Conservation (phyloP, 2,113 vertebrate species). For the Acinonyx jubatus region DNA sequence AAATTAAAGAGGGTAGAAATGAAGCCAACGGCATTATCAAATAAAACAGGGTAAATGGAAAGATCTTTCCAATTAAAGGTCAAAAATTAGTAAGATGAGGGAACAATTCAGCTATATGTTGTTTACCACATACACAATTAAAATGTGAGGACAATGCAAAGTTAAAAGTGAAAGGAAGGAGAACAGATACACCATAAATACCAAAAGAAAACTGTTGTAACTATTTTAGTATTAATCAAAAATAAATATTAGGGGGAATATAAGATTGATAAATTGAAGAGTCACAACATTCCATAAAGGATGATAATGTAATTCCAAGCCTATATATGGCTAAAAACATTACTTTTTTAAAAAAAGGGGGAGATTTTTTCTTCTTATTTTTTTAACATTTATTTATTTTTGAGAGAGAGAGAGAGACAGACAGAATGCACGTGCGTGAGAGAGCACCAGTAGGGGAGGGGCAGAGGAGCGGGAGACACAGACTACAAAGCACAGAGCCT, state of each 20-base stretch:
- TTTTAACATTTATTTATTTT: no score
- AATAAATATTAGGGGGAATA: background rate
- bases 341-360: background rate
- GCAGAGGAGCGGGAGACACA: no score
- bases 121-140: background rate
- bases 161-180: background rate
- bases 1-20: background rate
- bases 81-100: background rate
- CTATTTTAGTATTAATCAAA: conserved; percentile 30
- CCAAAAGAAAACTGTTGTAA: background rate
- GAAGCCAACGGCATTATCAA: background rate
- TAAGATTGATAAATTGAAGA: background rate
- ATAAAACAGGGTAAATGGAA: background rate
- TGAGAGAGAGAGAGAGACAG: no score
- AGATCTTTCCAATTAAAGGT: background rate
- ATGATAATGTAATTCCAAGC: background rate
- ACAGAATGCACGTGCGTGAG: no score
- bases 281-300: background rate
- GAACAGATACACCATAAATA: background rate
- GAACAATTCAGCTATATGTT: background rate
- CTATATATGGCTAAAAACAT: background rate
- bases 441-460: no score
- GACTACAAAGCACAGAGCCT: no score
- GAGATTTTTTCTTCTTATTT: no score
- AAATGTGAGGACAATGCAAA: background rate